Percentiles rank a stretch among this genome's conserved stretches.
Conservation (phyloP, 2,888 invertebrate species). For the Limnephilus auricula region DNA sequence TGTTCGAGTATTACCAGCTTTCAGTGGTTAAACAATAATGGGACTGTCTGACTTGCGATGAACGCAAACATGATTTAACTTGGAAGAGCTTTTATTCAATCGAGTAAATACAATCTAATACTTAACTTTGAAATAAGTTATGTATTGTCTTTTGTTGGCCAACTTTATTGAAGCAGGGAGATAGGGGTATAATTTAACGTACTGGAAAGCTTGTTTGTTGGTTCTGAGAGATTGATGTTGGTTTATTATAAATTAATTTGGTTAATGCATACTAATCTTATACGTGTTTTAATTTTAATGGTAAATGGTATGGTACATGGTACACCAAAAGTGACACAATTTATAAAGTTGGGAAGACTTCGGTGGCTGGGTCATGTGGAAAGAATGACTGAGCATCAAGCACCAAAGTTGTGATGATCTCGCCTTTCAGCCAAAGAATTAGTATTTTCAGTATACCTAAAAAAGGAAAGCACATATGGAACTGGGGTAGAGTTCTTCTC, state of each 20-base stretch:
- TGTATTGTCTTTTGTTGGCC: background rate
- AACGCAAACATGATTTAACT: background rate
- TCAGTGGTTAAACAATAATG: background rate
- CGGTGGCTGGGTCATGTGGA: no score
- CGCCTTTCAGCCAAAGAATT: no score
- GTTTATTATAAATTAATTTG: background rate
- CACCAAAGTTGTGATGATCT: no score
- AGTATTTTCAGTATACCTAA: no score
- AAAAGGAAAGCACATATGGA: no score
- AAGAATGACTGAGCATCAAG: no score
- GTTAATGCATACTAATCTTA: background rate
- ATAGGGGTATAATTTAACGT: background rate
- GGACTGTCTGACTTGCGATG: background rate
- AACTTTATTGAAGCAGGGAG: background rate
- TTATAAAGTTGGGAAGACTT: no score
- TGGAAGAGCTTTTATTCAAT: conserved; percentile 1
- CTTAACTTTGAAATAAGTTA: background rate
- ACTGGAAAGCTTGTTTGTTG: background rate
- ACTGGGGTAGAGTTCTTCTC: no score
- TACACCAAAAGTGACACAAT: no score
- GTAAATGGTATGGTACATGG: no score
- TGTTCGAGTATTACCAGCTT: background rate
- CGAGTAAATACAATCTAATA: background rate
- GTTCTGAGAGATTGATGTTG: background rate
- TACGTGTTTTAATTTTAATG: no score